Percentiles rank a stretch among this genome's conserved stretches.
These are phyloP conservation scores for Xylocopa sonorina DNA, from an alignment of 1,140 invertebrate species.

Conservation along the genomic window DNA sequence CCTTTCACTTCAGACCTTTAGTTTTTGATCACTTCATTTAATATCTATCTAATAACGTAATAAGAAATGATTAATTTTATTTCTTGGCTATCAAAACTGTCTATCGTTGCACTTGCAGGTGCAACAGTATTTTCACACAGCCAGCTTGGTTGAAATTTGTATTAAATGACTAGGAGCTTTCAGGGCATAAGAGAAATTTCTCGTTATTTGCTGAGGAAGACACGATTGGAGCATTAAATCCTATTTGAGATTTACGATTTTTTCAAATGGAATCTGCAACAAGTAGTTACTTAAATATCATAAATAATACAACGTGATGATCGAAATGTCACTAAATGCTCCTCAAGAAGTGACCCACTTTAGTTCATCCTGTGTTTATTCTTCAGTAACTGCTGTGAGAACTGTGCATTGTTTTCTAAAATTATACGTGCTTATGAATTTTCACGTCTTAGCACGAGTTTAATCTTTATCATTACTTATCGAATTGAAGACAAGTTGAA, in stretches of 20 bases:
- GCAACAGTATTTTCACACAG: too few relatives aligned
- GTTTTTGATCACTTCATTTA: slow-evolving; percentile 2
- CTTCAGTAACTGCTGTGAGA: slow-evolving; percentile 60
- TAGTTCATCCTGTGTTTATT: slow-evolving; percentile 37
- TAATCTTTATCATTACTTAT: background rate
- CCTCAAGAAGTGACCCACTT: slow-evolving; percentile 67
- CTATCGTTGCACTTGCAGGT: too few relatives aligned
- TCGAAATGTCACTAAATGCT: slow-evolving; percentile 53
- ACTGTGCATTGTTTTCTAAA: slow-evolving; percentile 9
- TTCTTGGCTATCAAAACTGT: background rate
- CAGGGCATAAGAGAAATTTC: too few relatives aligned
- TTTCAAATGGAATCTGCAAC: background rate
- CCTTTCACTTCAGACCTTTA: slow-evolving; percentile 22
- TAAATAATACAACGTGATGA: slow-evolving; percentile 40
- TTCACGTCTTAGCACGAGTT: background rate
- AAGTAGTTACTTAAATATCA: background rate
- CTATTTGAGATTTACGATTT: background rate
- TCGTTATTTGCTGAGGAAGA: background rate
- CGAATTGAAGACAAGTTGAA: background rate
- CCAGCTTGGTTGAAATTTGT: background rate
- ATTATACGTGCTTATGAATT: background rate
- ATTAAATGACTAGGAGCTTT: too few relatives aligned
- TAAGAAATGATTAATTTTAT: background rate
- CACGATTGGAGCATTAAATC: background rate
- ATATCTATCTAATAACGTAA: background rate